phyloP scores from a whole-genome alignment of 1,140 invertebrate species.

The Paralvinella palmiformis region DNA sequence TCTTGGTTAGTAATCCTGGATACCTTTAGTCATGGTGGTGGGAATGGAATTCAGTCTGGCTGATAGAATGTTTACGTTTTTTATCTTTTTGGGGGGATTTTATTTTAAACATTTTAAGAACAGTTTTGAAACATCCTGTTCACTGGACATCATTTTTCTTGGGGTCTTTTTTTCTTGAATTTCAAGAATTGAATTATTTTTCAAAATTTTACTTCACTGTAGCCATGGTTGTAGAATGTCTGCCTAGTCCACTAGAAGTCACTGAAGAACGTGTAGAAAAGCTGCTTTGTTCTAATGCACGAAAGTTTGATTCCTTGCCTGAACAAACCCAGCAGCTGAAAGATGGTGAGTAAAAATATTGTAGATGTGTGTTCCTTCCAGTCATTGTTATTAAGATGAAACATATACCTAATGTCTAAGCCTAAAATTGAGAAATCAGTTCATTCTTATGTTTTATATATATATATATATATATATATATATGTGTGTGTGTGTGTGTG shows the following conservation, averaged over 20 bases:
- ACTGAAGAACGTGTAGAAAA: conserved; percentile 68
- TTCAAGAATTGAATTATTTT: conserved; percentile 19
- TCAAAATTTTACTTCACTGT: conserved; percentile 15
- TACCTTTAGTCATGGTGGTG: neutral
- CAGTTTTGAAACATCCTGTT: too few relatives aligned
- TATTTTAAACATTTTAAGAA: too few relatives aligned
- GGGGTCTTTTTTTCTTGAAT: too few relatives aligned
- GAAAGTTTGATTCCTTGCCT: conserved; percentile 65
- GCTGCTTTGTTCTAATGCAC: conserved; percentile 65
- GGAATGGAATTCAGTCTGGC: neutral
- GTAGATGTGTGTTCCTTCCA: too few relatives aligned
- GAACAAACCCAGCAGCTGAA: conserved; percentile 67
- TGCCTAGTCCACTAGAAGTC: conserved; percentile 77
- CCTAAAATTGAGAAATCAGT: too few relatives aligned
- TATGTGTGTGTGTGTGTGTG: too few relatives aligned
- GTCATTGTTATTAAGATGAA: too few relatives aligned
- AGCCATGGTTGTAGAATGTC: conserved; percentile 66
- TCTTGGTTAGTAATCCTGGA: conserved; percentile 57
- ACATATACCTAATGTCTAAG: too few relatives aligned
- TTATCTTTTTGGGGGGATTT: too few relatives aligned
- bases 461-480: too few relatives aligned
- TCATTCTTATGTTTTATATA: too few relatives aligned
- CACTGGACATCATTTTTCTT: too few relatives aligned
- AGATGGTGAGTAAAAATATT: conserved; percentile 45
- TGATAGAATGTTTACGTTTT: neutral